Base-by-base conservation (phyloP, 2,113 vertebrate genomes). In the Orthonyx spaldingii region DNA sequence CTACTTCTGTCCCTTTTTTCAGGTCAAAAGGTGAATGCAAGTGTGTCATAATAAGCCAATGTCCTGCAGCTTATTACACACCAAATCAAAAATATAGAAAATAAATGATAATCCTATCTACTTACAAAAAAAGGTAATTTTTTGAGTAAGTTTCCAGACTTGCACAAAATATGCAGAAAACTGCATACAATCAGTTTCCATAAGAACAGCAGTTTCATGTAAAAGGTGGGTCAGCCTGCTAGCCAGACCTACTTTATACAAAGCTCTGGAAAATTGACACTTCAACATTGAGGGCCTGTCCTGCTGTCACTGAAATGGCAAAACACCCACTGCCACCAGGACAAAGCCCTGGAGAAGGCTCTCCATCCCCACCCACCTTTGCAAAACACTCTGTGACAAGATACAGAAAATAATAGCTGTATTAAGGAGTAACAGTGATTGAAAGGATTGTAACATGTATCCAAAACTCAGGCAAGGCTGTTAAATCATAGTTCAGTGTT, bases 91-190 rank as follows among this genome's bases (percentile, higher is more conserved):
- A 92, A 94, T 93, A 95, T 17, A 98, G 95, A 96, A 97, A 96
- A 97, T 93, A 97, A 97, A 96, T 94, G 97, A 80, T 66, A 86
- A 93, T 90, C 76, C 91, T 97, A 95, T 64, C 97, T 97, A 96
- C 90, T 94, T 97, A 93, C 87, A 94, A 70, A 91, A 91, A 95
- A 94, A 90, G 85, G 83, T 78, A 84, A 94, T 82, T 93, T 94
- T 92, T 79, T 94, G 70, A 91, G 11, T 68, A 87, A 95, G 90
- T 94, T 96, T 97, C 92, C 95, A 94, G 86, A 90, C 87, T 94
- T 90, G 96, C 97, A 97, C 86, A 87, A 96, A 93, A 90, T 66
- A 96, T 49, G 82, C 89, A 97, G 91, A 93, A 74, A 83, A 82
- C 97, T 87, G 88, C 80, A 84, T 61, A 97, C 89, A 93, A 96